Evolutionary conservation across 2,888 invertebrate genomes (phyloP).

Genomic region (Cryptosula pallasiana): DNA sequence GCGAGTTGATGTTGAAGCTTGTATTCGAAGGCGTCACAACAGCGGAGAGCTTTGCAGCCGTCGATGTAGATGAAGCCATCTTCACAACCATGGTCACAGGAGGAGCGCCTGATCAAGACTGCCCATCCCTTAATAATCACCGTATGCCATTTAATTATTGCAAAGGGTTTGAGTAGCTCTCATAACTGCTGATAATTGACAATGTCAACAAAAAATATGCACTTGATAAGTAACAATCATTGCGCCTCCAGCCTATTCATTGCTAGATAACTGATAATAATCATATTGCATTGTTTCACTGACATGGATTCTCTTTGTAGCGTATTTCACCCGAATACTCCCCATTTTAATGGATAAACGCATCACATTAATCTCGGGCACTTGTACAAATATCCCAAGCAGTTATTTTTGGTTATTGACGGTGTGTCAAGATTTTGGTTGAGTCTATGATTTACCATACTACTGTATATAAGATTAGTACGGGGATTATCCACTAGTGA

Average conservation of each 20-base stretch:
- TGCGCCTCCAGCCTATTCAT: not conserved
- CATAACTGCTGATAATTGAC: slow-evolving; percentile 17
- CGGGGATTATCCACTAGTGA: not conserved
- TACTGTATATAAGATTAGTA: not conserved
- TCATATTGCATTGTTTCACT: not conserved
- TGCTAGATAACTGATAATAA: not conserved
- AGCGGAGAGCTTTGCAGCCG: not conserved
- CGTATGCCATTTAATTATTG: slow-evolving; percentile 21
- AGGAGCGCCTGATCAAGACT: not conserved
- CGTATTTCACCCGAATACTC: too few relatives aligned
- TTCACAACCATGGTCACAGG: not conserved
- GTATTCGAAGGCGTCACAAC: not conserved
- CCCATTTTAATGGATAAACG: too few relatives aligned
- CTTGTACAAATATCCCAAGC: too few relatives aligned
- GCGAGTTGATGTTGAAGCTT: not conserved
- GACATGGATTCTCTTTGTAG: not conserved
- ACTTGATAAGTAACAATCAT: not conserved
- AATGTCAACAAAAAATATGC: slow-evolving; percentile 17
- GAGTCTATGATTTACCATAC: not conserved
- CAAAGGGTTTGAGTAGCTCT: slow-evolving; percentile 13
- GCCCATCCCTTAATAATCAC: slow-evolving; percentile 18
- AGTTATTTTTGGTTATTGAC: not conserved
- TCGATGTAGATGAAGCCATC: not conserved
- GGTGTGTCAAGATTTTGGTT: not conserved
- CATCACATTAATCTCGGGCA: too few relatives aligned